Conservation (phyloP, 2,888 invertebrate species). For the Ceramica pisi region DNA sequence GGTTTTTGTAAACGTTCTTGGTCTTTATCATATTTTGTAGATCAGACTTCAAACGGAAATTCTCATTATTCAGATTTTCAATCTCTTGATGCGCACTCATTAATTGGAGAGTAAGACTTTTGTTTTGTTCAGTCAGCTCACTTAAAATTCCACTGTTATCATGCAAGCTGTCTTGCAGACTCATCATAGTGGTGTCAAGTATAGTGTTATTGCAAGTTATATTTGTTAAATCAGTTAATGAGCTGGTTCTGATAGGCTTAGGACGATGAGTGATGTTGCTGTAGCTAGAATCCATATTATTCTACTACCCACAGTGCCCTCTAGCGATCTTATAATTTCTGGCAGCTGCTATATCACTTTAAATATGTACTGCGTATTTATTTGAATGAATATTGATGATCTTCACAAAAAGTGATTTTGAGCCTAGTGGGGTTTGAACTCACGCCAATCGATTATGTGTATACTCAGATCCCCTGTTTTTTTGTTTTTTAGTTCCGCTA, state of each 20-base stretch:
- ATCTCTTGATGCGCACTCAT: background rate
- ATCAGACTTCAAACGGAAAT: background rate
- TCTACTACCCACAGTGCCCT: too few species aligned
- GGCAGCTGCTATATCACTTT: too few species aligned
- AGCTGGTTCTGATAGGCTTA: background rate
- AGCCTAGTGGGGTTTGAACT: too few species aligned
- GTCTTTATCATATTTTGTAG: background rate
- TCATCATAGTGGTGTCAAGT: background rate
- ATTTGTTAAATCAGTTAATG: background rate
- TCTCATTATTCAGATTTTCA: background rate
- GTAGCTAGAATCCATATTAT: background rate
- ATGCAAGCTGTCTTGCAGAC: conserved; percentile 2
- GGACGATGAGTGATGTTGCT: background rate
- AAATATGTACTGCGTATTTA: too few species aligned
- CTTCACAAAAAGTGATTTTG: too few species aligned
- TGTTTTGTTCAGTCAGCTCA: background rate
- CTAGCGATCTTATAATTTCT: too few species aligned
- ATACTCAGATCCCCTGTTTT: too few species aligned
- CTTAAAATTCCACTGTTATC: background rate
- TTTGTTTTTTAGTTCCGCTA: too few species aligned
- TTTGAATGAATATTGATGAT: too few species aligned
- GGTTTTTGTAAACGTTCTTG: background rate
- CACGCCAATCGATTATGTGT: too few species aligned
- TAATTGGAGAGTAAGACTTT: background rate
- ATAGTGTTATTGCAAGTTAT: background rate